Evolutionary conservation across 2,888 invertebrate genomes (phyloP).

Genomic region (Oxyteleia sp.): DNA sequence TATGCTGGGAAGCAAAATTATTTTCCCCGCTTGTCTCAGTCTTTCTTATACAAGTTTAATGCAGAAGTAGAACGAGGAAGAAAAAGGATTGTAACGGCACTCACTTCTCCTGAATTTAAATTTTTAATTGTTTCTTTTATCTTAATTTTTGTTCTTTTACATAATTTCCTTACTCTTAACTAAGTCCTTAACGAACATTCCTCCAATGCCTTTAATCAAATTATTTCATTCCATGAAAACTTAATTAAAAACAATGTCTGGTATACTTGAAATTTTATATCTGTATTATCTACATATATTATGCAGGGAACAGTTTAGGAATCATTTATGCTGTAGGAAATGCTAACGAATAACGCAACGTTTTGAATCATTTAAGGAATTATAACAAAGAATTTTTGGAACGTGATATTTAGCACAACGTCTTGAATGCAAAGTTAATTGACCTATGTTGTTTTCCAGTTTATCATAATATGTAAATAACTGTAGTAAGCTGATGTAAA

Average conservation of each 20-base stretch:
- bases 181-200: constrained; percentile 47
- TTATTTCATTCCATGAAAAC: constrained; percentile 32
- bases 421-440: too few relatives aligned
- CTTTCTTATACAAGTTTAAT: constrained; percentile 40
- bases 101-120: constrained; percentile 37
- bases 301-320: too few relatives aligned
- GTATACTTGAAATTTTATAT: background rate
- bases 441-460: too few relatives aligned
- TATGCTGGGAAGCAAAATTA: constrained; percentile 33
- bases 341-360: too few relatives aligned
- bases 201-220: constrained; percentile 51
- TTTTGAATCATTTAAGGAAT: too few relatives aligned
- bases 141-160: constrained; percentile 31
- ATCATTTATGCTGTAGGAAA: too few relatives aligned
- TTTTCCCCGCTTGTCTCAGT: constrained; percentile 36
- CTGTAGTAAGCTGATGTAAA: too few relatives aligned
- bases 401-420: too few relatives aligned
- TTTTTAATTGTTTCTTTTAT: constrained; percentile 64
- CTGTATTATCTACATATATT: constrained; percentile 6
- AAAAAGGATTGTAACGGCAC: constrained; percentile 43
- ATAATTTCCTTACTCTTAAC: constrained; percentile 49
- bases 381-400: too few relatives aligned
- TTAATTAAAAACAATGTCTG: constrained; percentile 34
- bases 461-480: too few relatives aligned
- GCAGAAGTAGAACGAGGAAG: constrained; percentile 6